phyloP scores from a whole-genome alignment of 2,797 vertebrate genomes.

The Argentina silus region DNA sequence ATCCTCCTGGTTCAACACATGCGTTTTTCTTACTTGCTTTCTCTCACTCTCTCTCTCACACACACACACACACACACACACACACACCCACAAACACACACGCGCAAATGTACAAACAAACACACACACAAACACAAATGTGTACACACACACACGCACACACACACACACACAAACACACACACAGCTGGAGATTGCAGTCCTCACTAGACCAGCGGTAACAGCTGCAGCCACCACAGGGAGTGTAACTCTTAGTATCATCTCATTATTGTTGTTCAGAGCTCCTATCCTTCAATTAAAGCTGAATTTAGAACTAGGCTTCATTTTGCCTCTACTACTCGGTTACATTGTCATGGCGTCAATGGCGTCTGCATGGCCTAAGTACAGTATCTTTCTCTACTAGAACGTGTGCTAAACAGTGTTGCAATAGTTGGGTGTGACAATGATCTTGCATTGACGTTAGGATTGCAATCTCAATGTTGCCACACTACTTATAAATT shows the following conservation, averaged over 20 bases:
- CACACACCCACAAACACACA: too few species aligned
- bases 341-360: not conserved
- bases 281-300: not conserved
- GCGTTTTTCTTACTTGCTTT: too few species aligned
- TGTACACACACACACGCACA: not conserved
- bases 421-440: too few species aligned
- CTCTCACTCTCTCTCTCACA: too few species aligned
- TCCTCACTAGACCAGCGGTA: not conserved
- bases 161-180: not conserved
- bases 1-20: too few species aligned
- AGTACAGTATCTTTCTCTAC: too few species aligned
- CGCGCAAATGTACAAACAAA: not conserved
- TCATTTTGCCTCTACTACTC: not conserved
- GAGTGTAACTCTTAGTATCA: not conserved
- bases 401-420: too few species aligned
- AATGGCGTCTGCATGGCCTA: too few species aligned
- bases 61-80: too few species aligned
- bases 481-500: too few species aligned
- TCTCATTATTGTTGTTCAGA: not conserved
- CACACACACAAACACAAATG: not conserved
- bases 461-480: too few species aligned
- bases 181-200: not conserved
- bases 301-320: not conserved
- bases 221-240: not conserved
- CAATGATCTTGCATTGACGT: too few species aligned